phyloP scores from a whole-genome alignment of 2,888 invertebrate genomes.

The Tenthredo livida region DNA sequence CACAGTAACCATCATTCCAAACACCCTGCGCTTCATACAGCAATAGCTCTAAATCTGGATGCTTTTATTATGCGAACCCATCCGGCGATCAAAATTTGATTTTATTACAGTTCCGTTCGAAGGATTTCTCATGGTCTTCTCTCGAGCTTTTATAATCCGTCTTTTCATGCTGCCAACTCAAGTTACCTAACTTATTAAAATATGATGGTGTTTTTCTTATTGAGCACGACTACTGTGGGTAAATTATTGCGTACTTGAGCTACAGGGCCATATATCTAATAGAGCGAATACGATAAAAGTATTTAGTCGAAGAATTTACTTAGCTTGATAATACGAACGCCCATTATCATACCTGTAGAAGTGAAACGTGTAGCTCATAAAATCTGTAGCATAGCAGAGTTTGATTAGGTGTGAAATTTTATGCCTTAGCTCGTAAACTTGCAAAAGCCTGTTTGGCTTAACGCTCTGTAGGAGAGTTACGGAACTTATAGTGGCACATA shows the following conservation, averaged over 20 bases:
- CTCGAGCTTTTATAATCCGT: background rate
- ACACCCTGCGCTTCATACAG: background rate
- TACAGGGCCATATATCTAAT: background rate
- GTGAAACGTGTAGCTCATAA: conserved; percentile 24
- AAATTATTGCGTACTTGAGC: background rate
- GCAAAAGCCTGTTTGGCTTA: background rate
- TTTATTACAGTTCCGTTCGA: background rate
- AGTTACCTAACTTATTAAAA: background rate
- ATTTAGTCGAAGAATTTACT: background rate
- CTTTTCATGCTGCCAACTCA: background rate
- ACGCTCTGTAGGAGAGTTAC: background rate
- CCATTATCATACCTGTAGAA: conserved; percentile 16
- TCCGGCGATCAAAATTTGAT: background rate
- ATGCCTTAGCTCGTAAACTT: conserved; percentile 7
- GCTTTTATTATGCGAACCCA: background rate
- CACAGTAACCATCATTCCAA: background rate
- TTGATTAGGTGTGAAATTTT: conserved; percentile 45
- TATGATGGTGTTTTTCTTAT: background rate
- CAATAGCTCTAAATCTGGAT: background rate
- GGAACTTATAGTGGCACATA: conserved; percentile 13
- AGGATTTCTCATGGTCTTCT: background rate
- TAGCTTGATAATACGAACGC: background rate
- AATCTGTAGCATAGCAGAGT: conserved; percentile 16
- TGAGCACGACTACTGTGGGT: background rate
- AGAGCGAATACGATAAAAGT: background rate